Evolutionary conservation across 2,888 invertebrate species (phyloP).

Genomic region (Andrena bucephala): DNA sequence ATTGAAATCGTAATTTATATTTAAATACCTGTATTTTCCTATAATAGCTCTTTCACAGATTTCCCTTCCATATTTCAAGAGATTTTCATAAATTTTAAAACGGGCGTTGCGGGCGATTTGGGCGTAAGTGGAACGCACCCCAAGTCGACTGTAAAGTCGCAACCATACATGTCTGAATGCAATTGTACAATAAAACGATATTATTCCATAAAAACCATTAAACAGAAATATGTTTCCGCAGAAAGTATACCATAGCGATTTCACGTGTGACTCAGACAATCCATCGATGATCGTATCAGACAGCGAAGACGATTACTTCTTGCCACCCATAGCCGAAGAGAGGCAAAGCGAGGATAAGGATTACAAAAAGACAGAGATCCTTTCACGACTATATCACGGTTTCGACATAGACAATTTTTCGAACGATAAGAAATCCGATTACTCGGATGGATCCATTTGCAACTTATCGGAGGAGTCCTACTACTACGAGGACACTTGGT

Average conservation of each 20-base stretch:
- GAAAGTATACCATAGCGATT: slow-evolving; percentile 3
- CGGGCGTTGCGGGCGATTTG: too few species aligned
- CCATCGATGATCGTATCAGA: slow-evolving; percentile 9
- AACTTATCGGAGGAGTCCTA: not conserved
- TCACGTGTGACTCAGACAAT: not conserved
- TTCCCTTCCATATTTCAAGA: too few species aligned
- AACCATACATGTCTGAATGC: too few species aligned
- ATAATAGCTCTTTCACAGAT: too few species aligned
- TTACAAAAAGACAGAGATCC: not conserved
- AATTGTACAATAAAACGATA: too few species aligned
- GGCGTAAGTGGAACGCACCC: too few species aligned
- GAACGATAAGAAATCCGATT: not conserved
- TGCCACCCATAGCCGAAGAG: not conserved
- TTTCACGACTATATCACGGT: not conserved
- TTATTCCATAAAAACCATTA: not conserved
- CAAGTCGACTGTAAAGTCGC: too few species aligned
- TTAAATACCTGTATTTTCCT: not conserved
- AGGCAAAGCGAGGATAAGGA: not conserved
- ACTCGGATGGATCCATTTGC: not conserved
- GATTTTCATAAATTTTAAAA: too few species aligned
- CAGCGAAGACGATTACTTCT: not conserved
- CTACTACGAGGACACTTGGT: not conserved
- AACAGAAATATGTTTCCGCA: slow-evolving; percentile 28
- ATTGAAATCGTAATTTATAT: too few species aligned
- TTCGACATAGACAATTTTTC: too few species aligned